Percentiles rank a stretch among this genome's conserved stretches.
Evolutionary conservation across 2,888 invertebrate species (phyloP).

Genomic region (Apantesis nais): DNA sequence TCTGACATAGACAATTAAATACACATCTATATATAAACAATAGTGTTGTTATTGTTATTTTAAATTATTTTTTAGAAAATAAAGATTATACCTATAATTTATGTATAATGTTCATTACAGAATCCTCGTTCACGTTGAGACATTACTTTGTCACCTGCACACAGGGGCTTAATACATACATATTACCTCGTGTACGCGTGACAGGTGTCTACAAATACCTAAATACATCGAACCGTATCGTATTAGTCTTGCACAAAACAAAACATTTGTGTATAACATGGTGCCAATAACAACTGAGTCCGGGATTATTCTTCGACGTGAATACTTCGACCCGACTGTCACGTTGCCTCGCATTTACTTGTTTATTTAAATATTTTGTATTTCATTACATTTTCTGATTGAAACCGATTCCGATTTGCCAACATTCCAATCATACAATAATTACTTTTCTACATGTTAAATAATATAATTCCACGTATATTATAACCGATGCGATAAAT

Average conservation of each 20-base stretch:
- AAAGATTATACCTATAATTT: background rate
- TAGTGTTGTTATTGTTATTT: background rate
- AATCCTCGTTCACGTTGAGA: constrained; percentile 7
- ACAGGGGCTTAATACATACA: constrained; percentile 9
- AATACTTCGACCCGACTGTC: constrained; percentile 51
- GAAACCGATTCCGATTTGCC: constrained; percentile 37
- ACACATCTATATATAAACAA: background rate
- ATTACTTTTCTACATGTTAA: background rate
- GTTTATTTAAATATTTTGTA: constrained; percentile 43
- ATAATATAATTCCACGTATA: background rate
- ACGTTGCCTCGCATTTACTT: constrained; percentile 36
- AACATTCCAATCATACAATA: background rate
- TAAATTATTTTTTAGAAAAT: background rate
- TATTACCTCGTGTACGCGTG: constrained; percentile 11
- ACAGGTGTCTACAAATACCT: constrained; percentile 29
- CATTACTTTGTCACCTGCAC: constrained; percentile 1
- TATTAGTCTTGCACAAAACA: constrained; percentile 39
- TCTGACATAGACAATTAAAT: no score
- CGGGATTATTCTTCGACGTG: constrained; percentile 57
- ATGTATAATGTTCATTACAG: background rate
- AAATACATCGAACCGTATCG: constrained; percentile 21
- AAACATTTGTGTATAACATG: constrained; percentile 39
- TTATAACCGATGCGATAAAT: background rate
- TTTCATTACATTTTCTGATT: constrained; percentile 50
- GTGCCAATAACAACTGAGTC: constrained; percentile 53